phyloP scores from a whole-genome alignment of 2,888 invertebrate species.

The Eupelmus urozonus region DNA sequence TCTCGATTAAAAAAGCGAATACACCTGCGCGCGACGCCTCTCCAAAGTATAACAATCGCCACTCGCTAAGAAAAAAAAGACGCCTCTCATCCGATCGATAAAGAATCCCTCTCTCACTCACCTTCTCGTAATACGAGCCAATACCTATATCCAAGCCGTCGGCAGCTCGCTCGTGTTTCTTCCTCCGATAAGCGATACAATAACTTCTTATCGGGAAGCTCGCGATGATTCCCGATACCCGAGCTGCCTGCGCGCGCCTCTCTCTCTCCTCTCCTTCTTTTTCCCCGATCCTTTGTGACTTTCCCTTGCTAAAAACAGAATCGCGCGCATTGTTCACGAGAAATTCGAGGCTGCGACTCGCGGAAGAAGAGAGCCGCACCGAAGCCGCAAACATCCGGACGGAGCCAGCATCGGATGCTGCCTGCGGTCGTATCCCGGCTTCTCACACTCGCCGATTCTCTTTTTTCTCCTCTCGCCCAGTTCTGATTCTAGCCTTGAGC shows the following conservation, averaged over 20 bases:
- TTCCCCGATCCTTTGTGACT: neutral
- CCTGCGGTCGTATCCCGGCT: constrained; percentile 44
- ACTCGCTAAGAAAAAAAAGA: neutral
- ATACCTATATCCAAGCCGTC: neutral
- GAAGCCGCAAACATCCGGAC: constrained; percentile 55
- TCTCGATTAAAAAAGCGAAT: too few species aligned
- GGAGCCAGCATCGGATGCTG: constrained; percentile 49
- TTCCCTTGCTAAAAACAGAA: neutral
- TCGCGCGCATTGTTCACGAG: constrained; percentile 17
- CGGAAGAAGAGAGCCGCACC: constrained; percentile 45
- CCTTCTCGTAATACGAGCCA: constrained; percentile 8
- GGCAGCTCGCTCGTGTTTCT: constrained; percentile 55
- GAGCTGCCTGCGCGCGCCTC: too few species aligned
- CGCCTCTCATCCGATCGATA: constrained; percentile 34
- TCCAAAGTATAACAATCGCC: too few species aligned
- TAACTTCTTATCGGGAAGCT: constrained; percentile 22
- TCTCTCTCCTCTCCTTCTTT: constrained; percentile 15
- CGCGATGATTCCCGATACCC: constrained; percentile 19
- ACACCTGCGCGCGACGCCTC: too few species aligned
- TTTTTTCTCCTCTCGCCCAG: neutral
- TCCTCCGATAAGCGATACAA: constrained; percentile 58
- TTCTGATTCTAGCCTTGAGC: constrained; percentile 1
- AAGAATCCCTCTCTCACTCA: constrained; percentile 26
- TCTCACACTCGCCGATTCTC: neutral
- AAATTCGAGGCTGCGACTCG: constrained; percentile 15